phyloP scores from a whole-genome alignment of 2,797 vertebrate species.

The Lagodon rhomboides region DNA sequence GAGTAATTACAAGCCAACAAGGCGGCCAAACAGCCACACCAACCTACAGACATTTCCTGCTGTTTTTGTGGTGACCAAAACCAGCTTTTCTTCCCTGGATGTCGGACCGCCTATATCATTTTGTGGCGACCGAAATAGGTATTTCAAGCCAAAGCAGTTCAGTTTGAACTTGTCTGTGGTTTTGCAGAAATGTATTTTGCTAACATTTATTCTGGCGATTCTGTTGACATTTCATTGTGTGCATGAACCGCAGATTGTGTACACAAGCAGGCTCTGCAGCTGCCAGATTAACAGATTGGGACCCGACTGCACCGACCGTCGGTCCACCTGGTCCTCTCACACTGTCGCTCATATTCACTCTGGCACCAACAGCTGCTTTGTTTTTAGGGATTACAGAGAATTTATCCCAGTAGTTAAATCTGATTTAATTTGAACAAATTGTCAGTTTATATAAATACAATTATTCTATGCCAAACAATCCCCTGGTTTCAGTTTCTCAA shows the following conservation, averaged over 20 bases:
- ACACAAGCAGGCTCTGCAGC: conserved; percentile 24
- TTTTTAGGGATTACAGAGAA: conserved; percentile 31
- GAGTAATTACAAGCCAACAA: no score
- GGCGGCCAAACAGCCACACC: no score
- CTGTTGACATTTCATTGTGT: background rate
- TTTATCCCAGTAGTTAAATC: conserved; percentile 13
- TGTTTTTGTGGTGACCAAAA: no score
- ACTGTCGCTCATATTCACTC: conserved; percentile 12
- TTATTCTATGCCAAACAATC: background rate
- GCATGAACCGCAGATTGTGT: background rate
- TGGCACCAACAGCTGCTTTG: conserved; percentile 45
- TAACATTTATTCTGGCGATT: no score
- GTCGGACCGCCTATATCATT: no score
- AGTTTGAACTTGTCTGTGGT: no score
- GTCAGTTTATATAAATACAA: background rate
- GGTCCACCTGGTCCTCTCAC: conserved; percentile 46
- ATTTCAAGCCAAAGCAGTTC: no score
- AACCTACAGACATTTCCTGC: no score
- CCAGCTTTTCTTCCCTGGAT: no score
- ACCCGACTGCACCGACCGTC: conserved; percentile 27
- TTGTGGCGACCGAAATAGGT: no score
- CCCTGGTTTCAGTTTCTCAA: background rate
- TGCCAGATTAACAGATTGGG: conserved; percentile 41
- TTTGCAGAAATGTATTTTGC: no score
- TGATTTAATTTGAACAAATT: no score